Conservation (phyloP, 2,888 invertebrate species). For the Xanthia togata region DNA sequence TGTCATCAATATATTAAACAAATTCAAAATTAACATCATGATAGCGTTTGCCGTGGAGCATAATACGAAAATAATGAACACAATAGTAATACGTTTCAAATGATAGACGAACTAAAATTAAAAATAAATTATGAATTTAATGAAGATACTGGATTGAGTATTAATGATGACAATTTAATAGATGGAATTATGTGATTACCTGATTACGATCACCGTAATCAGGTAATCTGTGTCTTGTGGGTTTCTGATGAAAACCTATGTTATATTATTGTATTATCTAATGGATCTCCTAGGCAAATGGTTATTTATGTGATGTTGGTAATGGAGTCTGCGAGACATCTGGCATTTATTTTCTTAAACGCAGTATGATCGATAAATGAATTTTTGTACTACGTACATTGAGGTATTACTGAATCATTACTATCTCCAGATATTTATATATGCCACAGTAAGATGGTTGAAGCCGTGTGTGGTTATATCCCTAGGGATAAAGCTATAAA, state of each 20-base stretch:
- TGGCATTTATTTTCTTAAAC: not conserved
- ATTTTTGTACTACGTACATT: not conserved
- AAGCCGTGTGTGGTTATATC: no score
- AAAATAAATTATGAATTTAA: conserved; percentile 31
- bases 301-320: not conserved
- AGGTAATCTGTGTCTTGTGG: not conserved
- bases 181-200: conserved; percentile 9
- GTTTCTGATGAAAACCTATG: conserved; percentile 13
- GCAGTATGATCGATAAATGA: not conserved
- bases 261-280: not conserved
- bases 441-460: no score
- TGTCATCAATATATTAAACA: conserved; percentile 17
- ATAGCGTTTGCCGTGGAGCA: not conserved
- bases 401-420: not conserved
- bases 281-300: not conserved
- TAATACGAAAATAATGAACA: conserved; percentile 36
- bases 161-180: conserved; percentile 24
- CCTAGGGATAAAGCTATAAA: no score
- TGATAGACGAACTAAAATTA: not conserved
- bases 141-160: conserved; percentile 15
- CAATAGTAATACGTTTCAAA: not conserved
- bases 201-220: no score
- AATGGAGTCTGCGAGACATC: not conserved
- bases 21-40: conserved; percentile 21
- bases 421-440: not conserved